A percentile compares a stretch with the other conserved stretches of the same genome.
Evolutionary conservation across 2,113 vertebrate species (phyloP).

Genomic region (Anser brachyrhynchus): DNA sequence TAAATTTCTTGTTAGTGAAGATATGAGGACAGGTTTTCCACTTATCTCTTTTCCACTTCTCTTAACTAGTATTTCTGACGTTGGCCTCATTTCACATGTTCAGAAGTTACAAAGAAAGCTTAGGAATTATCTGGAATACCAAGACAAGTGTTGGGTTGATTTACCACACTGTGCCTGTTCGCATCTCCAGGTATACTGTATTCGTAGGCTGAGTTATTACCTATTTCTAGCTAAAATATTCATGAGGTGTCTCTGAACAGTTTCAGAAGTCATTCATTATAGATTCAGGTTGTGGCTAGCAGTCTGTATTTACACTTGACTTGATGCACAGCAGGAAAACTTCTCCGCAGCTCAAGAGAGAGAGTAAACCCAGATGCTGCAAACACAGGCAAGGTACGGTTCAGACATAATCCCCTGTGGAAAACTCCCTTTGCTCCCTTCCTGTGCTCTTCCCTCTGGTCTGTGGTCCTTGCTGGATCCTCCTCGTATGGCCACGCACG

Average conservation of each 20-base stretch:
- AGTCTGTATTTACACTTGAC: not conserved
- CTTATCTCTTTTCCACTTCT: not conserved
- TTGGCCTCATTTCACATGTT: not conserved
- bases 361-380: not conserved
- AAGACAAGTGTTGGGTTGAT: not conserved
- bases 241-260: not conserved
- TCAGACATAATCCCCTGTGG: not conserved
- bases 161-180: not conserved
- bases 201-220: not conserved
- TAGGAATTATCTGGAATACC: not conserved
- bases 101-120: not conserved
- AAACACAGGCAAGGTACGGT: not conserved
- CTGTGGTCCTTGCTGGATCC: not conserved
- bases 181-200: not conserved
- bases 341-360: not conserved
- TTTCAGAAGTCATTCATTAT: not conserved
- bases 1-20: not conserved
- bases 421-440: not conserved
- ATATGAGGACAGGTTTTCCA: not conserved
- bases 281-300: not conserved
- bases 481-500: accelerated
- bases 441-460: not conserved
- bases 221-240: not conserved
- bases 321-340: not conserved
- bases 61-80: not conserved